phyloP scores from a whole-genome alignment of 2,888 invertebrate species.

The Linnaemya vulpina region DNA sequence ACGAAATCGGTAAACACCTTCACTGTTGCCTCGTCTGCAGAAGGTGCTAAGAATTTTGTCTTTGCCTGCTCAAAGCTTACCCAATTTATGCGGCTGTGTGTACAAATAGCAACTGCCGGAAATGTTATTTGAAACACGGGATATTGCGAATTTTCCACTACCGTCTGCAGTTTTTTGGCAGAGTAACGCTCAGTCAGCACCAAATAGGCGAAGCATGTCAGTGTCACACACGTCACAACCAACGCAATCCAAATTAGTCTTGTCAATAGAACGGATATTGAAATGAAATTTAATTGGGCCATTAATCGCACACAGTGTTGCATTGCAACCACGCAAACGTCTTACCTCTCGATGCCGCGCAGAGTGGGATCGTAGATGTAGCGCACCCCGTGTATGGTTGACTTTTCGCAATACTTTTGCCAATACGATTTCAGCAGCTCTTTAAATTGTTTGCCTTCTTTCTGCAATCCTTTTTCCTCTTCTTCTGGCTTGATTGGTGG shows the following conservation, averaged over 20 bases:
- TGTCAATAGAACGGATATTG: slow-evolving; percentile 50
- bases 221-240: slow-evolving; percentile 75
- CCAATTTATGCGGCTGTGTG: slow-evolving; percentile 81
- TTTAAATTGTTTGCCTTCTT: slow-evolving; percentile 61
- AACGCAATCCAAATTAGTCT: slow-evolving; percentile 79
- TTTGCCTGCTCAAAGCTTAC: slow-evolving; percentile 77
- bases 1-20: slow-evolving; percentile 76
- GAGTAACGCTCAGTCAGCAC: slow-evolving; percentile 77
- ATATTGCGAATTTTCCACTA: slow-evolving; percentile 81
- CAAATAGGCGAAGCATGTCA: slow-evolving; percentile 76
- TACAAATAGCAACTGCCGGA: slow-evolving; percentile 81
- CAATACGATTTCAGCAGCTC: slow-evolving; percentile 76
- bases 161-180: slow-evolving; percentile 78
- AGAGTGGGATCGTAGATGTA: slow-evolving; percentile 79
- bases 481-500: not conserved
- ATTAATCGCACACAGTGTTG: not conserved
- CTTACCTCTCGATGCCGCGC: slow-evolving; percentile 78
- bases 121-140: slow-evolving; percentile 80
- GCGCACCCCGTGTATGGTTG: slow-evolving; percentile 80
- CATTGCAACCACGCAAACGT: not conserved
- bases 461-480: not conserved
- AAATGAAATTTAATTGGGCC: slow-evolving; percentile 54
- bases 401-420: slow-evolving; percentile 79
- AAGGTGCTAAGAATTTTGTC: slow-evolving; percentile 75
- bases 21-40: slow-evolving; percentile 74